Conservation (phyloP, 2,797 vertebrate species). For the Helarctos malayanus region DNA sequence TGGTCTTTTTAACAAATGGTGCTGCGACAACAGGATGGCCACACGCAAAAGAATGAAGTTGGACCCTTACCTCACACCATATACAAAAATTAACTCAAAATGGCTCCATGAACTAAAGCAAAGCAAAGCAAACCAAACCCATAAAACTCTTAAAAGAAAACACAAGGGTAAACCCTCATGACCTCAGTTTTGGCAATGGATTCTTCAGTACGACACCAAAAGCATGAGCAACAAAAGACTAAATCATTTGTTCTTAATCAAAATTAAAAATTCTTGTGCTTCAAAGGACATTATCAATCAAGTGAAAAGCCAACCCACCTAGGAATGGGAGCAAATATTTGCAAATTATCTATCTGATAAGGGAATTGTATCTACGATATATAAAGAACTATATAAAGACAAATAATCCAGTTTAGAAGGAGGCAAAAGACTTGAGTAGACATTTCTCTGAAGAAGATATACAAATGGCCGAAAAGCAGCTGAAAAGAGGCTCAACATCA, state of each 20-base stretch:
- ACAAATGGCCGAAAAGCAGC: neutral
- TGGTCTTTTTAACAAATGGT: neutral
- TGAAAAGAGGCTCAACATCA: neutral
- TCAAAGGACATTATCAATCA: neutral
- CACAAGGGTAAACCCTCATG: neutral
- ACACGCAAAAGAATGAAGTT: neutral
- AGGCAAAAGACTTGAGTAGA: neutral
- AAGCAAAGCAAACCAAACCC: neutral
- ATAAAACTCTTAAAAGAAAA: neutral
- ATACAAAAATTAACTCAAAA: neutral
- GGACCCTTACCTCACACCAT: neutral
- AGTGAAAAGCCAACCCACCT: neutral
- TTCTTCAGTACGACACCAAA: neutral
- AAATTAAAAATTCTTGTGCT: neutral
- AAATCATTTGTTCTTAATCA: neutral
- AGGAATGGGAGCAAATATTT: neutral
- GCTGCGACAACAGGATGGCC: neutral
- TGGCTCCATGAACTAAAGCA: neutral
- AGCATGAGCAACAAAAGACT: neutral
- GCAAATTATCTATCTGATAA: neutral
- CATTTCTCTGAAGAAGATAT: neutral
- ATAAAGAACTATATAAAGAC: neutral
- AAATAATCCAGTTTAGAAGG: neutral
- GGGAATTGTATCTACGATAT: neutral
- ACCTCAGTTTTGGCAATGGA: neutral